These are phyloP conservation scores for Cervus canadensis DNA, from an alignment of 2,113 vertebrate genomes.

Conservation along the genomic window DNA sequence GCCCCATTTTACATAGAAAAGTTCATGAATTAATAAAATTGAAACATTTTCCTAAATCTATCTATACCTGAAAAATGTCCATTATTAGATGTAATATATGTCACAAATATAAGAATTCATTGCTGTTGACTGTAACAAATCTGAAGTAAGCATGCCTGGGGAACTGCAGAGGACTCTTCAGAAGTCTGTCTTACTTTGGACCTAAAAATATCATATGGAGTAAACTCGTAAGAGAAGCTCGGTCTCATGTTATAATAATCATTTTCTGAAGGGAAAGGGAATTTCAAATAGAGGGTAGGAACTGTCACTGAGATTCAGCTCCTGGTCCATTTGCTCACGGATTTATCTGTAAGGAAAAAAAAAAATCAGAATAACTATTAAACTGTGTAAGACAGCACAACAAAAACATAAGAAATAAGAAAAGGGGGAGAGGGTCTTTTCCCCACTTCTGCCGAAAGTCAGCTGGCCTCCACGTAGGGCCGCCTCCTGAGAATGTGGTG, in stretches of 20 bases:
- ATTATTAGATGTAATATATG: background rate
- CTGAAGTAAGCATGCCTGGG: background rate
- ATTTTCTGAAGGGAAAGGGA: background rate
- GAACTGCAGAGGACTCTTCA: background rate
- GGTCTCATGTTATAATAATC: background rate
- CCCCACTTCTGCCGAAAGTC: background rate
- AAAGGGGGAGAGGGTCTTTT: background rate
- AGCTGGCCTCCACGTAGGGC: accelerated
- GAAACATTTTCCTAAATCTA: background rate
- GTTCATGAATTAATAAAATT: background rate
- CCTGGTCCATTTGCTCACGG: background rate
- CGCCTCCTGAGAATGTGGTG: background rate
- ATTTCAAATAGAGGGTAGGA: background rate
- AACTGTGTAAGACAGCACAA: background rate
- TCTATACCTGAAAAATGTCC: background rate
- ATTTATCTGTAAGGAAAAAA: background rate
- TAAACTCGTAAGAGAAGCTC: background rate
- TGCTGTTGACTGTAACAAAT: background rate
- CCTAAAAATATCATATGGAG: background rate
- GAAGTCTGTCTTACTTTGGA: background rate
- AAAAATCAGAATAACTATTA: background rate
- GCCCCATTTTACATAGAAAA: background rate
- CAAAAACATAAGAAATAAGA: background rate
- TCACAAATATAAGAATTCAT: background rate
- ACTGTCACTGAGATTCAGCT: background rate